Conservation (phyloP, 2,888 invertebrate genomes). For the Linyphia triangularis region DNA sequence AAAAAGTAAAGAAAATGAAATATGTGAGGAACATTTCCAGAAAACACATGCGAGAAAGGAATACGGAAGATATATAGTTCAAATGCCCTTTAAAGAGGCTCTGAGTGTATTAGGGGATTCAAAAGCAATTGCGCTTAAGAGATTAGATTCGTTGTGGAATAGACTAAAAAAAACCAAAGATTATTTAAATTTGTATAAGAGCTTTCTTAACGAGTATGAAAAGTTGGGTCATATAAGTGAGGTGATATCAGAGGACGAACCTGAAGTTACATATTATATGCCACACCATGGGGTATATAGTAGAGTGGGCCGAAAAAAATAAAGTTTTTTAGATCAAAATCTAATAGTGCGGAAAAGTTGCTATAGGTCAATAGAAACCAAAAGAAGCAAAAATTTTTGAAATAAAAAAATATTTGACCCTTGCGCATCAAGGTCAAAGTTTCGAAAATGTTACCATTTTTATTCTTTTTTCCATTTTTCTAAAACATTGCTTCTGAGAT, state of each 20-base stretch:
- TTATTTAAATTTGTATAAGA: neutral
- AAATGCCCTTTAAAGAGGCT: slow-evolving; percentile 14
- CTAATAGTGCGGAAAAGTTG: no score
- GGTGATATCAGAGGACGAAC: neutral
- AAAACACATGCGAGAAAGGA: neutral
- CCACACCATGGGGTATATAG: slow-evolving; percentile 43
- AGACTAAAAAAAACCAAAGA: neutral
- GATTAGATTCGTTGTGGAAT: neutral
- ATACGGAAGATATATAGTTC: neutral
- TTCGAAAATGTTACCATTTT: no score
- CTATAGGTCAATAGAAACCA: no score
- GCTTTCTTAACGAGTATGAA: slow-evolving; percentile 8
- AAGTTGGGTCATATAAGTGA: slow-evolving; percentile 14
- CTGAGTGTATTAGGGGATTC: neutral
- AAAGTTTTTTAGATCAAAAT: no score
- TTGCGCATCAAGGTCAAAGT: no score
- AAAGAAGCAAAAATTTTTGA: no score
- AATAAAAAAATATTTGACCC: no score
- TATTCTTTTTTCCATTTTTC: no score
- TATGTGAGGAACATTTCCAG: neutral
- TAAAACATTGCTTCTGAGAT: no score
- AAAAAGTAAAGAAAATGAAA: neutral
- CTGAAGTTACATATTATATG: slow-evolving; percentile 3
- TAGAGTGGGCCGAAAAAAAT: no score
- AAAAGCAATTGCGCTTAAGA: neutral